Conservation (phyloP, 2,888 invertebrate species). For the Acanthosepion esculentum region DNA sequence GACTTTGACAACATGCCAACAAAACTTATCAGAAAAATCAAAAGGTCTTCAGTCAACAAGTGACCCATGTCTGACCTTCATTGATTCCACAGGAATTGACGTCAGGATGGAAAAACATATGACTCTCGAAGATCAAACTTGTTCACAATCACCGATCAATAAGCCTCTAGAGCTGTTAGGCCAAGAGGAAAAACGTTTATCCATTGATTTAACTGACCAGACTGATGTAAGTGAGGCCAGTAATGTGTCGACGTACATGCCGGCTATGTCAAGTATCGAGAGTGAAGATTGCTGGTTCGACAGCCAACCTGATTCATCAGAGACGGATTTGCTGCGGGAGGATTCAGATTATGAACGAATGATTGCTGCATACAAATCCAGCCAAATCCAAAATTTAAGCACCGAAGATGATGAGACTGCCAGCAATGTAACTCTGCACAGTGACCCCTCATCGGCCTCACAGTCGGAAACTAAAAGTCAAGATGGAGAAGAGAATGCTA, state of each 20-base stretch:
- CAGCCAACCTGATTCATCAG: not conserved
- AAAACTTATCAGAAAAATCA: not conserved
- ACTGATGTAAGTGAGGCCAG: slow-evolving; percentile 35
- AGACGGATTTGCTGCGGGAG: not conserved
- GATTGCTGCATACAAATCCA: not conserved
- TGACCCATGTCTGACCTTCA: not conserved
- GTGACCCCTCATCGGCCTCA: not conserved
- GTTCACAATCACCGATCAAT: too few species aligned
- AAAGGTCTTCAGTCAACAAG: not conserved
- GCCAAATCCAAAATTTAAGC: not conserved
- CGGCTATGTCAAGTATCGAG: not conserved
- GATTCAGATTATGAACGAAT: not conserved
- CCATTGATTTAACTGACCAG: not conserved
- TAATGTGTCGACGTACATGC: not conserved
- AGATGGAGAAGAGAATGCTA: not conserved
- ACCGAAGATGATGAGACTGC: not conserved
- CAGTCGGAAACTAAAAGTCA: not conserved
- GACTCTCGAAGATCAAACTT: not conserved
- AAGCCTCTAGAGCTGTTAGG: not conserved
- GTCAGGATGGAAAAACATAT: not conserved
- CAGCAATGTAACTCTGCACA: not conserved
- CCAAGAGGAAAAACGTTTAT: not conserved
- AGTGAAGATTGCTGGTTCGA: slow-evolving; percentile 39
- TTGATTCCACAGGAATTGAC: not conserved
- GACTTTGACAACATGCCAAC: not conserved